Conservation (phyloP, 2,888 invertebrate species). For the Synanthedon myopaeformis region DNA sequence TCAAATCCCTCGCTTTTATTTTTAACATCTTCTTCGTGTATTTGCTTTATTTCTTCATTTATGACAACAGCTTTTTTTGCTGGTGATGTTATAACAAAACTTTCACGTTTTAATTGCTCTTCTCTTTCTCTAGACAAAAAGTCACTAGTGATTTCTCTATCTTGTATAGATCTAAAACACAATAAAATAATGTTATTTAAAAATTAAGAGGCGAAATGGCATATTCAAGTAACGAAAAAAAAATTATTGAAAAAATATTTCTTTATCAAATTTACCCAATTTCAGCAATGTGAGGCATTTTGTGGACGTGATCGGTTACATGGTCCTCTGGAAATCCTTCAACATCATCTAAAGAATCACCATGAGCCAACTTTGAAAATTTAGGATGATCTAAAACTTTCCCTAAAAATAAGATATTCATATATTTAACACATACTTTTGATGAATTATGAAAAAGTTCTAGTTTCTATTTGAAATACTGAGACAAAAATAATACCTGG, state of each 20-base stretch:
- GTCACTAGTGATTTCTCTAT: slow-evolving; percentile 36
- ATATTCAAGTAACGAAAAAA: not conserved
- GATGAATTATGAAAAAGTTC: slow-evolving; percentile 3
- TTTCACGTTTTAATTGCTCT: slow-evolving; percentile 47
- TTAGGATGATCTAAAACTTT: slow-evolving; percentile 36
- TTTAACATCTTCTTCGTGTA: slow-evolving; percentile 10
- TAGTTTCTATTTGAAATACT: not conserved
- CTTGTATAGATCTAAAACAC: slow-evolving; percentile 27
- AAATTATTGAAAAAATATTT: not conserved
- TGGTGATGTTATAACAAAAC: slow-evolving; percentile 7
- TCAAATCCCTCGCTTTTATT: slow-evolving; percentile 1
- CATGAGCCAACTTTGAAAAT: slow-evolving; percentile 46
- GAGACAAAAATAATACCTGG: slow-evolving; percentile 15
- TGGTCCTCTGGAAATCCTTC: slow-evolving; percentile 67
- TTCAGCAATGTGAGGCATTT: slow-evolving; percentile 61
- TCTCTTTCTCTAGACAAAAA: slow-evolving; percentile 50
- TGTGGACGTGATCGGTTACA: slow-evolving; percentile 54
- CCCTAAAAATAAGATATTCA: slow-evolving; percentile 14
- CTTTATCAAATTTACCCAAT: slow-evolving; percentile 33
- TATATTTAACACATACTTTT: not conserved
- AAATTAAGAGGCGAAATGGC: not conserved
- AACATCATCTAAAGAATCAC: slow-evolving; percentile 64
- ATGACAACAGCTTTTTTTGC: slow-evolving; percentile 2
- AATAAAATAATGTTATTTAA: not conserved
- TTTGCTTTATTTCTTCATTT: slow-evolving; percentile 7